Evolutionary conservation across 1,140 invertebrate genomes (phyloP).

Genomic region (Anastatus disparis): DNA sequence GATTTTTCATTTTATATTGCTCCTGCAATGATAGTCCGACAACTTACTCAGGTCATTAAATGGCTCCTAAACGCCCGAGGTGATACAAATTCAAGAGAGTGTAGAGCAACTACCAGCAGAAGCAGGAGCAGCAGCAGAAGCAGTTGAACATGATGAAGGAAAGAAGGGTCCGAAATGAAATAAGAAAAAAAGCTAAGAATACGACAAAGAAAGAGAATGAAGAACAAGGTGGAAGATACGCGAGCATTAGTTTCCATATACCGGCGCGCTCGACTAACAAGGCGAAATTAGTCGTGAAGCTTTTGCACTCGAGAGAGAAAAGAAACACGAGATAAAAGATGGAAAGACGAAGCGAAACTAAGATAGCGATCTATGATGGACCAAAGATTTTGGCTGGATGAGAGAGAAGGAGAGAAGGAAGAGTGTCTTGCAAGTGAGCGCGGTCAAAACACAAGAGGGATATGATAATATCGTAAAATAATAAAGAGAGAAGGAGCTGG

Average conservation of each 20-base stretch:
- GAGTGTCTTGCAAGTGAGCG: no score
- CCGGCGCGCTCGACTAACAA: constrained; percentile 39
- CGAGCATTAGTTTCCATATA: constrained; percentile 22
- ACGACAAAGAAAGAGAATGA: no score
- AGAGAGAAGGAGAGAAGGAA: no score
- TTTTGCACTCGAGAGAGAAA: background rate
- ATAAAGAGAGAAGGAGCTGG: constrained; percentile 4
- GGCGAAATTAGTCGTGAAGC: constrained; percentile 46
- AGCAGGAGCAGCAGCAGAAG: background rate
- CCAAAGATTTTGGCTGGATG: no score
- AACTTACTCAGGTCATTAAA: no score
- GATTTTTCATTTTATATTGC: no score
- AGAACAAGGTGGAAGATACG: constrained; percentile 14
- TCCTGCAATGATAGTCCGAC: no score
- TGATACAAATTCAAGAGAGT: no score
- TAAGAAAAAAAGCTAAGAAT: background rate
- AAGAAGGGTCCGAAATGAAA: background rate
- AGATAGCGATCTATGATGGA: no score
- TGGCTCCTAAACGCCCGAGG: no score
- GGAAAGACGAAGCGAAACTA: constrained; percentile 37
- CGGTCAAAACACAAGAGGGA: background rate
- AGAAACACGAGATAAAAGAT: constrained; percentile 40
- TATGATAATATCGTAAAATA: constrained; percentile 33
- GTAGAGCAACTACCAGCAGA: background rate
- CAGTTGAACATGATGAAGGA: background rate